Evolutionary conservation across 2,113 vertebrate species (phyloP).

Genomic region (Parus major): DNA sequence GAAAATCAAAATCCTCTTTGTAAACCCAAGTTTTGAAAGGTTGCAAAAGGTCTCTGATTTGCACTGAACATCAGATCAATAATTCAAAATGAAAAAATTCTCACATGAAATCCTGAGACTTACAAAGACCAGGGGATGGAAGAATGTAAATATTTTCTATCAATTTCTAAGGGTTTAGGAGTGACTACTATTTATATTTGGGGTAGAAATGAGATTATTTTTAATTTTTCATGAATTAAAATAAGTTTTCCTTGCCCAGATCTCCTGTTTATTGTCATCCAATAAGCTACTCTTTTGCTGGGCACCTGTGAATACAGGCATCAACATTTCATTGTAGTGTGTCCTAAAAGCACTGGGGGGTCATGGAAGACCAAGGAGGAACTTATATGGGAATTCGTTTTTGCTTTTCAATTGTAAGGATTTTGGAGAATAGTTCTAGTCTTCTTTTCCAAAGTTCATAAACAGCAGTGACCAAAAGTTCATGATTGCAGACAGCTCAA

Average conservation of each 20-base stretch:
- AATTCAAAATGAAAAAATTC: neutral
- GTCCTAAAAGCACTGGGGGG: neutral
- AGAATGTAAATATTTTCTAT: neutral
- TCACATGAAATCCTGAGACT: neutral
- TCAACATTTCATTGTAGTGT: neutral
- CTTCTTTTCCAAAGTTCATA: neutral
- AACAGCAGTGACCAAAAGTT: neutral
- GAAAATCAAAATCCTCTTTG: neutral
- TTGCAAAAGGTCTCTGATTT: neutral
- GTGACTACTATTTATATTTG: neutral
- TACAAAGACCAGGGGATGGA: neutral
- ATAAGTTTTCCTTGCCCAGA: neutral
- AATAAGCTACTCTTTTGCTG: neutral
- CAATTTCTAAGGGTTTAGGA: neutral
- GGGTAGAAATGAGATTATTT: neutral
- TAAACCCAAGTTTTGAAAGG: neutral
- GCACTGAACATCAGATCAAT: neutral
- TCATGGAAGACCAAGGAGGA: neutral
- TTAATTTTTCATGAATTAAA: neutral
- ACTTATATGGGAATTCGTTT: neutral
- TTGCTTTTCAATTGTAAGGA: neutral
- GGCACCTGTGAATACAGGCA: neutral
- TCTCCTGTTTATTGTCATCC: neutral
- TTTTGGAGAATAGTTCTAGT: neutral
- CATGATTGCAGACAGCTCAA: neutral